phyloP scores from a whole-genome alignment of 2,113 vertebrate species.

The Mormyrus lacerda region DNA sequence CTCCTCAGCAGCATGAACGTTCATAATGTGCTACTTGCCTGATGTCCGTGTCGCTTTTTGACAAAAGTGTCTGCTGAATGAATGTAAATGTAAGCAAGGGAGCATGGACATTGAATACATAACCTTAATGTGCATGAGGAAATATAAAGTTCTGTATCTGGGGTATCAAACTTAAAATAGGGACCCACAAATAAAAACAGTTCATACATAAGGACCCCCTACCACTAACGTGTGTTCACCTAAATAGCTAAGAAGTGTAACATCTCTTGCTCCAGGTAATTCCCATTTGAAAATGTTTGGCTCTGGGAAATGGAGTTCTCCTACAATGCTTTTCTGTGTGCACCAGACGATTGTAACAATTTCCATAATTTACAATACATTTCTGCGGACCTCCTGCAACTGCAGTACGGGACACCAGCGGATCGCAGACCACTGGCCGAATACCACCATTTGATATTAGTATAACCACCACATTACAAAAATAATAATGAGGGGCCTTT shows the following conservation, averaged over 20 bases:
- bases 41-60: not conserved
- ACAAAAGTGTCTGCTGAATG: not conserved
- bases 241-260: not conserved
- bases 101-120: not conserved
- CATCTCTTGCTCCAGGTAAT: not conserved
- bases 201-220: not conserved
- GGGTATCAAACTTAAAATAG: not conserved
- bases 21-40: not conserved
- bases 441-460: not conserved
- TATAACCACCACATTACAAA: not conserved
- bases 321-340: not conserved
- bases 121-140: not conserved
- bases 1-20: not conserved
- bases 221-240: not conserved
- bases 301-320: not conserved
- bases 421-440: not conserved
- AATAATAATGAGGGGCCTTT: not conserved
- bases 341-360: not conserved
- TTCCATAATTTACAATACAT: not conserved
- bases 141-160: not conserved
- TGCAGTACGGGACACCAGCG: not conserved
- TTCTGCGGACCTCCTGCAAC: not conserved
- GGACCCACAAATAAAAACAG: too few species aligned
- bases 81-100: not conserved
- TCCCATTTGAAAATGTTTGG: not conserved